Percentiles rank a stretch among this genome's conserved stretches.
phyloP scores from a whole-genome alignment of 2,113 vertebrate species.

The Cebidichthys violaceus region DNA sequence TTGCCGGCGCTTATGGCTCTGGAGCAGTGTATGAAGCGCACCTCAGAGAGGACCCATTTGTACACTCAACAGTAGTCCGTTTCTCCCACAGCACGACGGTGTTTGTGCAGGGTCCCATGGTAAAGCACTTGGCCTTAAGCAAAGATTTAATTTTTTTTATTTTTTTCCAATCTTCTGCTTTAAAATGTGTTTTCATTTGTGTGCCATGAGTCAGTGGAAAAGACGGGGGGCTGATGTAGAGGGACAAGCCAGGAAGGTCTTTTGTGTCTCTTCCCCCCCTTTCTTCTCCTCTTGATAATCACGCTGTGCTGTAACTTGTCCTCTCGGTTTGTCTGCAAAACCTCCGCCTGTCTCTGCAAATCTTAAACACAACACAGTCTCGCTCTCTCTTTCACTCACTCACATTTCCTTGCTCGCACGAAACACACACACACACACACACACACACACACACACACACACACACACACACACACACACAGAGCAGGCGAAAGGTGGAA shows the following conservation, averaged over 20 bases:
- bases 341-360: slow-evolving; percentile 63
- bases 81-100: slow-evolving; percentile 53
- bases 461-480: neutral
- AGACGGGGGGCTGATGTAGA: slow-evolving; percentile 56
- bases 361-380: slow-evolving; percentile 59
- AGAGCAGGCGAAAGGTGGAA: slow-evolving; percentile 27
- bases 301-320: slow-evolving; percentile 74
- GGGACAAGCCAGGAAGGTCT: slow-evolving; percentile 65
- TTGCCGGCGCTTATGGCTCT: slow-evolving; percentile 9
- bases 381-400: slow-evolving; percentile 1
- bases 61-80: slow-evolving; percentile 57
- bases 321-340: slow-evolving; percentile 68
- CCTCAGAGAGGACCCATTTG: slow-evolving; percentile 43
- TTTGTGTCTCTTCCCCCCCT: slow-evolving; percentile 47
- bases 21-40: slow-evolving; percentile 15
- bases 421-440: neutral
- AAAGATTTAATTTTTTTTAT: slow-evolving; percentile 66
- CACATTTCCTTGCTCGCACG: neutral
- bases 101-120: slow-evolving; percentile 62
- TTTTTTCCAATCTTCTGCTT: slow-evolving; percentile 66
- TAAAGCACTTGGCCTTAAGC: slow-evolving; percentile 67
- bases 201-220: slow-evolving; percentile 75
- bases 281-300: slow-evolving; percentile 55
- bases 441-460: neutral
- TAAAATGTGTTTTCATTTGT: slow-evolving; percentile 77